A percentile compares a stretch with the other conserved stretches of the same genome.
phyloP scores from a whole-genome alignment of 2,113 vertebrate genomes.

The Saguinus imperator region DNA sequence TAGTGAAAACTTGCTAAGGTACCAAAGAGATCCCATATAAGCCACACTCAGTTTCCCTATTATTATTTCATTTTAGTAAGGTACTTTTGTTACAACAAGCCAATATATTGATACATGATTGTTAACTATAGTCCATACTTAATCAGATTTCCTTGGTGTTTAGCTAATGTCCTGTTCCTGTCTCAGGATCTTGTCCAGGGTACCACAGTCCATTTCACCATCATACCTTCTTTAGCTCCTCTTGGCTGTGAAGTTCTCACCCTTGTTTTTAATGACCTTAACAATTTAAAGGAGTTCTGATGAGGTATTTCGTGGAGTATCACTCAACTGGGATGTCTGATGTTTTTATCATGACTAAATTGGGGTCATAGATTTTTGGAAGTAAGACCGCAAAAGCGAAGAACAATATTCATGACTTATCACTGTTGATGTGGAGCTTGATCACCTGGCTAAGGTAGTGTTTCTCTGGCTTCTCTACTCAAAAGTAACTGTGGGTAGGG shows the following conservation, averaged over 20 bases:
- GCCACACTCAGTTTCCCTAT: background rate
- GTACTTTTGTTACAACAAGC: background rate
- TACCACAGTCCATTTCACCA: background rate
- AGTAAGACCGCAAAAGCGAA: background rate
- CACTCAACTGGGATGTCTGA: background rate
- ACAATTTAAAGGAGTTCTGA: background rate
- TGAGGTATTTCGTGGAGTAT: background rate
- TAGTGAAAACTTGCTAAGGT: background rate
- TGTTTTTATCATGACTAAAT: background rate
- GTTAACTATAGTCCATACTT: background rate
- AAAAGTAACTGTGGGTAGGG: no score
- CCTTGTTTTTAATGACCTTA: background rate
- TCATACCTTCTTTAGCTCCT: background rate
- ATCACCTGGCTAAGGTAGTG: background rate
- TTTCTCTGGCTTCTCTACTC: background rate
- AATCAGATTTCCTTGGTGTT: background rate
- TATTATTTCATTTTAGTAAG: background rate
- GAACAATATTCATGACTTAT: background rate
- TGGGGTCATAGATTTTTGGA: background rate
- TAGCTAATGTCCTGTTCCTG: background rate
- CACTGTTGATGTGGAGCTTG: background rate
- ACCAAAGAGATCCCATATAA: background rate
- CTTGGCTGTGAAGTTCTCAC: background rate
- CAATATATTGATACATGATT: background rate
- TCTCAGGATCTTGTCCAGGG: background rate